Evolutionary conservation across 2,888 invertebrate genomes (phyloP).

Genomic region (Agrotis exclamationis): DNA sequence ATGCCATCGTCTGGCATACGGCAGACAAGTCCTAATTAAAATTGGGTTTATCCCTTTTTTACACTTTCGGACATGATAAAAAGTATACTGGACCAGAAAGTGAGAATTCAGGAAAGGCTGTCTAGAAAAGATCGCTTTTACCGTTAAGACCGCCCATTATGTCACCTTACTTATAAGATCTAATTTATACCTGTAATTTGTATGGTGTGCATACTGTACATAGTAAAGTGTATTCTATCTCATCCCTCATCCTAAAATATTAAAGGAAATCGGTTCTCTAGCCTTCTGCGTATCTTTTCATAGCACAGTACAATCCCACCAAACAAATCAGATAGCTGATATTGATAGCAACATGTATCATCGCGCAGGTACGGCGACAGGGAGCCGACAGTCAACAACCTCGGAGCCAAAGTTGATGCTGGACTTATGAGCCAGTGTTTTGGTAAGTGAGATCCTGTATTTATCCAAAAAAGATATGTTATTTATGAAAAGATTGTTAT

Average conservation of each 20-base stretch:
- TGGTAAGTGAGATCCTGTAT: constrained; percentile 73
- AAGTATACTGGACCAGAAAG: not conserved
- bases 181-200: too few relatives aligned
- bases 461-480: not conserved
- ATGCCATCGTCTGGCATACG: not conserved
- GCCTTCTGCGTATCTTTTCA: not conserved
- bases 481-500: too few relatives aligned
- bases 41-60: not conserved
- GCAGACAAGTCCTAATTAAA: not conserved
- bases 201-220: too few relatives aligned
- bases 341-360: constrained; percentile 15
- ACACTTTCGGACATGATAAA: too few relatives aligned
- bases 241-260: not conserved
- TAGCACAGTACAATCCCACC: not conserved
- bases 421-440: constrained; percentile 89
- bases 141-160: too few relatives aligned
- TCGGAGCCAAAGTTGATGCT: constrained; percentile 88
- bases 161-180: too few relatives aligned
- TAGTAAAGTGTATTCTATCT: not conserved
- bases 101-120: not conserved
- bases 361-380: constrained; percentile 84
- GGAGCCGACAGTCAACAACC: constrained; percentile 87
- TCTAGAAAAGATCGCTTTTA: too few relatives aligned
- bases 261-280: not conserved
- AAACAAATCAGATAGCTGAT: constrained; percentile 4